Conservation (phyloP, 92 coral and sea anemone genomes). For the Umimayanthus chanpuru region DNA sequence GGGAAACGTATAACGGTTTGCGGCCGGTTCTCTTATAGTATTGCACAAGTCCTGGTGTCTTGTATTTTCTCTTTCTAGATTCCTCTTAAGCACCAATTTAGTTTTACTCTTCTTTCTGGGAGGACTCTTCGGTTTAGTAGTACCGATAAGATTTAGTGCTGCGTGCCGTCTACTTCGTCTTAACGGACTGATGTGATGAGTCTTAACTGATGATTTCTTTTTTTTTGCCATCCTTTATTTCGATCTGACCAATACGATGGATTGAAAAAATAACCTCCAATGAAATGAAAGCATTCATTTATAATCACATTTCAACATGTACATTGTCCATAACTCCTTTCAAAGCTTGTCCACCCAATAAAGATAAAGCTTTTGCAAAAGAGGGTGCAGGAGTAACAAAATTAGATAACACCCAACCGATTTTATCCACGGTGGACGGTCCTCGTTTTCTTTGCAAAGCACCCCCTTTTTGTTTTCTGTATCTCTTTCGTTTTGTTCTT, state of each 20-base stretch:
- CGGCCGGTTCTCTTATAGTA: not conserved
- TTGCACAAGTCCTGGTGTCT: not conserved
- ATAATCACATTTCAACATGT: no score
- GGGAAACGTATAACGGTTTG: not conserved
- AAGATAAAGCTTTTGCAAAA: not conserved
- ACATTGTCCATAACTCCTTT: not conserved
- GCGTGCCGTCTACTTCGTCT: no score
- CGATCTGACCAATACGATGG: no score
- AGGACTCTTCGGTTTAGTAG: no score
- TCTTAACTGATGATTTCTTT: no score
- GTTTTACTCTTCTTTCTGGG: no score
- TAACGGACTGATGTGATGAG: no score
- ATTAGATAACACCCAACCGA: not conserved
- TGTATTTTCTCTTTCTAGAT: not conserved
- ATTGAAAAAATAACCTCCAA: no score
- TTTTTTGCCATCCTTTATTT: no score
- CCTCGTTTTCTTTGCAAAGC: not conserved
- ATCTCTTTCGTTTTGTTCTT: no score
- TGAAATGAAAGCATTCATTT: no score
- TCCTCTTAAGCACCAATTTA: not conserved
- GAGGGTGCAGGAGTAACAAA: not conserved
- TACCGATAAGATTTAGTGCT: no score
- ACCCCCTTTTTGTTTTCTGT: not conserved
- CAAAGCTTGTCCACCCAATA: not conserved
- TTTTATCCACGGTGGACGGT: not conserved